phyloP scores from a whole-genome alignment of 2,797 vertebrate species.

The Arctocebus calabarensis region DNA sequence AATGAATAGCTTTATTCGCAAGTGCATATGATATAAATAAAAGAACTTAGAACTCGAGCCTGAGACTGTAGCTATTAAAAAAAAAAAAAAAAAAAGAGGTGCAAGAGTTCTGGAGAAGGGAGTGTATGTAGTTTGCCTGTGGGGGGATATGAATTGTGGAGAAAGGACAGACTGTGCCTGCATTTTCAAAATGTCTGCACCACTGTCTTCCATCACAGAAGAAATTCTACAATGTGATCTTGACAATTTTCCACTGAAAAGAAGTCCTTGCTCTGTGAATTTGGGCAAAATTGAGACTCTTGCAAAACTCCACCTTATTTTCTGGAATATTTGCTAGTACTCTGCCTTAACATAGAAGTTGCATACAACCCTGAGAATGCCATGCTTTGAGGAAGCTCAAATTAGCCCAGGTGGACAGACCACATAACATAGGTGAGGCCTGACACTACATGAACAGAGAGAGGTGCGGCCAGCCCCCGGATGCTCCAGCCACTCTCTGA shows the following conservation, averaged over 20 bases:
- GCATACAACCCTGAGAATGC: neutral
- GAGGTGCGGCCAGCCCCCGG: neutral
- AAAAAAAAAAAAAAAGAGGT: neutral
- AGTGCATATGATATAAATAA: neutral
- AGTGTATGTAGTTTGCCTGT: neutral
- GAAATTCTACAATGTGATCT: neutral
- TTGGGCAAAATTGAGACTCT: neutral
- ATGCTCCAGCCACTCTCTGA: neutral
- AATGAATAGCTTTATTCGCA: neutral
- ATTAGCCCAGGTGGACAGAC: neutral
- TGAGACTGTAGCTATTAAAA: neutral
- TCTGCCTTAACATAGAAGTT: rapidly evolving
- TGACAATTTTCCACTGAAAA: neutral
- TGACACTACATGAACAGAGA: neutral
- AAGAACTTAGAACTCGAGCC: neutral
- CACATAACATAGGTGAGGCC: rapidly evolving
- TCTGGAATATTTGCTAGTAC: too few species aligned
- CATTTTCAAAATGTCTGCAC: neutral
- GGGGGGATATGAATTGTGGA: neutral
- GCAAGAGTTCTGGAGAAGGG: neutral
- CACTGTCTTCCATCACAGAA: neutral
- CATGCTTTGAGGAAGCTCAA: neutral
- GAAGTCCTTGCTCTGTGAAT: neutral
- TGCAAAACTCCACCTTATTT: neutral
- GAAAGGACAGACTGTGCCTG: rapidly evolving